phyloP scores from a whole-genome alignment of 2,113 vertebrate genomes.

The Perca fluviatilis region DNA sequence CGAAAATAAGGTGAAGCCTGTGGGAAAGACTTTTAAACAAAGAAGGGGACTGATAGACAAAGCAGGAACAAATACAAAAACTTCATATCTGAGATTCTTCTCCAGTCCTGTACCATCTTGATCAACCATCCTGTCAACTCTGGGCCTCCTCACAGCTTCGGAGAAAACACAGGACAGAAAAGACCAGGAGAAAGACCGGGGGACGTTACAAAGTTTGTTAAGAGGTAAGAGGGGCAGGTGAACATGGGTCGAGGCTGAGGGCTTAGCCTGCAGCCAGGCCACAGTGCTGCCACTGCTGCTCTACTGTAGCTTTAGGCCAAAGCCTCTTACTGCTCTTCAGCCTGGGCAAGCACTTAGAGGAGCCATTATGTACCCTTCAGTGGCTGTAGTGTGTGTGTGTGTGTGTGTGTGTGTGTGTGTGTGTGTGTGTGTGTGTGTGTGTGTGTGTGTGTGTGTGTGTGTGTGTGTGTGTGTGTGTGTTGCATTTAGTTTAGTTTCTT shows the following conservation, averaged over 20 bases:
- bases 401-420: not conserved
- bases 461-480: not conserved
- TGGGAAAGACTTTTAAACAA: not conserved
- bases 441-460: not conserved
- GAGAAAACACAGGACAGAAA: not conserved
- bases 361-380: slow-evolving; percentile 51
- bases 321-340: slow-evolving; percentile 80
- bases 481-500: slow-evolving; percentile 14
- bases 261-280: slow-evolving; percentile 62
- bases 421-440: slow-evolving; percentile 5
- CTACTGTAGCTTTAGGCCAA: slow-evolving; percentile 79
- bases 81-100: slow-evolving; percentile 2
- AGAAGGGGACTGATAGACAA: not conserved
- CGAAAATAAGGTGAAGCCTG: not conserved
- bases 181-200: slow-evolving; percentile 22
- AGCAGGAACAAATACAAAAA: not conserved
- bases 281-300: slow-evolving; percentile 61
- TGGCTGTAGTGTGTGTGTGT: not conserved
- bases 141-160: not conserved
- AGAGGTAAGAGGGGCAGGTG: slow-evolving; percentile 67
- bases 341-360: slow-evolving; percentile 59
- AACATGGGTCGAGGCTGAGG: slow-evolving; percentile 18
- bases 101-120: not conserved
- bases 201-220: slow-evolving; percentile 17
- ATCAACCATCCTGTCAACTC: not conserved